Evolutionary conservation across 35 echinoderm and acorn worm genomes (phyloP).

Genomic region (Chiridota heheva): DNA sequence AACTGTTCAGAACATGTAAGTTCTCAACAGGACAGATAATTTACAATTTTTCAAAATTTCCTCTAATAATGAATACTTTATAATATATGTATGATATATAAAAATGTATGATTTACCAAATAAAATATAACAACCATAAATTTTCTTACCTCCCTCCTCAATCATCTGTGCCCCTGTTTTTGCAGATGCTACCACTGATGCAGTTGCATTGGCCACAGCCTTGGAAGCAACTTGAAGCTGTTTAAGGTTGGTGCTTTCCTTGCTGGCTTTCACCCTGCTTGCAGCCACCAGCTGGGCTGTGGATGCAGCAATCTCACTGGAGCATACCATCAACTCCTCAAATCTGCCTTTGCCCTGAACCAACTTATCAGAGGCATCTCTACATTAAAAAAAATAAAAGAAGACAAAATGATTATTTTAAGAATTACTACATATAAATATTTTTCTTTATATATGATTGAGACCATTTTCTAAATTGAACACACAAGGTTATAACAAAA

Average conservation of each 20-base stretch:
- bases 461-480: too few relatives aligned
- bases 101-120: too few relatives aligned
- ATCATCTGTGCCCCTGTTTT: slow-evolving; percentile 94
- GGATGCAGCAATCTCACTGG: slow-evolving; percentile 90
- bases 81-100: too few relatives aligned
- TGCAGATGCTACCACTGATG: slow-evolving; percentile 85
- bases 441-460: too few relatives aligned
- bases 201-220: slow-evolving; percentile 72
- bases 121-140: neutral
- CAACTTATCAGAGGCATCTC: slow-evolving; percentile 84
- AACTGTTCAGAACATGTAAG: too few relatives aligned
- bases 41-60: too few relatives aligned
- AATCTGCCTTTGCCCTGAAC: slow-evolving; percentile 86
- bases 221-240: slow-evolving; percentile 68
- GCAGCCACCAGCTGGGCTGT: slow-evolving; percentile 91
- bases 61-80: too few relatives aligned
- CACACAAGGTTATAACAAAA: too few relatives aligned
- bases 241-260: slow-evolving; percentile 77
- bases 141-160: slow-evolving; percentile 71
- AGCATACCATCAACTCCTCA: slow-evolving; percentile 91
- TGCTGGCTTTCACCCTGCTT: slow-evolving; percentile 80
- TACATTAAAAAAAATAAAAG: slow-evolving; percentile 32
- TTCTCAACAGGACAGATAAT: too few relatives aligned
- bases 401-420: neutral
- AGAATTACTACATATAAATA: neutral